These are phyloP conservation scores for Peromyscus maniculatus DNA, from an alignment of 2,113 vertebrate genomes.

Conservation along the genomic window DNA sequence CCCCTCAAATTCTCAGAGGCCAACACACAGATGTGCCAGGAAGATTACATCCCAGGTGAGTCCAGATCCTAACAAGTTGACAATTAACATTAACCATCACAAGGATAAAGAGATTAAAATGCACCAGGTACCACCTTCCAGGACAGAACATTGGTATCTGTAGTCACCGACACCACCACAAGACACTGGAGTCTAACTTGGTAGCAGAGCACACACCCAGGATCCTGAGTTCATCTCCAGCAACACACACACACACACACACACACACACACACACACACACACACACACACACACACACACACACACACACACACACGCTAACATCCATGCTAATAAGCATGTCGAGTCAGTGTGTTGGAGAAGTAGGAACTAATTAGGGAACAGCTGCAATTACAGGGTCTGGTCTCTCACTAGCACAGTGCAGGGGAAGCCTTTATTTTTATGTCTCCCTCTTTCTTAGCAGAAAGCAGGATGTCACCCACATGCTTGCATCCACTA, in stretches of 20 bases:
- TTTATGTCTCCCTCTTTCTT: background rate
- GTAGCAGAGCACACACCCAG: background rate
- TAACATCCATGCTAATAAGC: background rate
- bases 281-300: no score
- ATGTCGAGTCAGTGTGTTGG: background rate
- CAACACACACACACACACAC: background rate
- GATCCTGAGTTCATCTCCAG: background rate
- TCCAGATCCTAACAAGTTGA: background rate
- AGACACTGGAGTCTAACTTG: background rate
- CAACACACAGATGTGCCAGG: background rate
- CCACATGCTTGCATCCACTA: background rate
- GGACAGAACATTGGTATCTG: background rate
- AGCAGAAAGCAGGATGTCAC: background rate
- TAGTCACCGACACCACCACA: background rate
- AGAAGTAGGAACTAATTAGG: background rate
- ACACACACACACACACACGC: background rate
- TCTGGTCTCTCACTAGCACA: rapidly evolving
- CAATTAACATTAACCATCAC: background rate
- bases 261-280: background rate
- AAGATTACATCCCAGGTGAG: background rate
- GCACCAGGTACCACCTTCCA: background rate
- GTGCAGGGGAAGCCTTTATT: background rate
- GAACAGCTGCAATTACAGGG: background rate
- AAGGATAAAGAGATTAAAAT: background rate
- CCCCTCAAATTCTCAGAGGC: background rate